Evolutionary conservation across 2,888 invertebrate genomes (phyloP).

Genomic region (Seira musarum): DNA sequence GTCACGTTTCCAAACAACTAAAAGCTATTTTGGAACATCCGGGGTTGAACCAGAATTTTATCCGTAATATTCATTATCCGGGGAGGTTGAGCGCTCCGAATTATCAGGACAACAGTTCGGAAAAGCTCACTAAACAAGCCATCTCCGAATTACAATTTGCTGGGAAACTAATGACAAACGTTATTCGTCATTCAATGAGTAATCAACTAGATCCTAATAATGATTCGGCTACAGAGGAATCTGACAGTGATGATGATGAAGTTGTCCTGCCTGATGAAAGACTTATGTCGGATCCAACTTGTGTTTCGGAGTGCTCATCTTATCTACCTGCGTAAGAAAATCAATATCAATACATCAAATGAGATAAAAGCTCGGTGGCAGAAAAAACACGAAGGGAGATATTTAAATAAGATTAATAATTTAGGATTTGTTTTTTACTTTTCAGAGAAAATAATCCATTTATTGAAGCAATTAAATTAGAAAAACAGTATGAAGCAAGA

Average conservation of each 20-base stretch:
- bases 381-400: too few relatives aligned
- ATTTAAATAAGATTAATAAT: neutral
- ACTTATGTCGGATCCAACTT: neutral
- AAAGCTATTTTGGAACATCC: constrained; percentile 29
- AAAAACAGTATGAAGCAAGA: constrained; percentile 42
- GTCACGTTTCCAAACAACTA: constrained; percentile 32
- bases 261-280: constrained; percentile 45
- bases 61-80: too few relatives aligned
- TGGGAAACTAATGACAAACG: constrained; percentile 28
- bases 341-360: neutral
- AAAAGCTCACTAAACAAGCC: constrained; percentile 33
- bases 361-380: too few relatives aligned
- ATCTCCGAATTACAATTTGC: constrained; percentile 39
- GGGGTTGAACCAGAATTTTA: constrained; percentile 5
- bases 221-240: constrained; percentile 45
- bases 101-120: constrained; percentile 22
- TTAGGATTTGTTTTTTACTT: neutral
- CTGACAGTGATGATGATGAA: constrained; percentile 47
- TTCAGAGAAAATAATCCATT: constrained; percentile 50
- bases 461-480: constrained; percentile 35
- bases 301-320: neutral
- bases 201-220: constrained; percentile 24
- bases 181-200: constrained; percentile 42
- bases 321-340: constrained; percentile 45
- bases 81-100: neutral